Conservation (phyloP, 2,797 vertebrate species). For the Tapirus indicus region DNA sequence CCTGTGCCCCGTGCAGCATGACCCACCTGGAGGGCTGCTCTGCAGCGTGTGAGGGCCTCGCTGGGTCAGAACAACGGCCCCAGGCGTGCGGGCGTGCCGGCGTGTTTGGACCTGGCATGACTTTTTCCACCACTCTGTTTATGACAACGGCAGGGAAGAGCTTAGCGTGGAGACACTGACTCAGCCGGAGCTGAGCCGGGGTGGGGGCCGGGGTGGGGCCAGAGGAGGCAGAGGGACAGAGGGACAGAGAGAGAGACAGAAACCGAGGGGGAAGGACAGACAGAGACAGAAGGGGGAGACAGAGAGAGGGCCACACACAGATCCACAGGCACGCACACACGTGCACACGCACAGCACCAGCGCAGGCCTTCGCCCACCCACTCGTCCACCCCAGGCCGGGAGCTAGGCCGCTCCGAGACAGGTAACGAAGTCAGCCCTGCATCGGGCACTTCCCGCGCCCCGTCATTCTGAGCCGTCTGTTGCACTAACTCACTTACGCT, state of each 20-base stretch:
- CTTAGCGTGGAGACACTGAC: constrained; percentile 76
- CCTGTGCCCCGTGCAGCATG: background rate
- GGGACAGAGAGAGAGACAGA: background rate
- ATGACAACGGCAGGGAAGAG: constrained; percentile 62
- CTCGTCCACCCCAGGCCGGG: rapidly evolving
- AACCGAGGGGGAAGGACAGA: background rate
- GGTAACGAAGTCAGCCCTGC: rapidly evolving
- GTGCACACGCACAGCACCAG: rapidly evolving
- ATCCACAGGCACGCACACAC: rapidly evolving
- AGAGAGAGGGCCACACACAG: background rate
- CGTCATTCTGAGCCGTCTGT: rapidly evolving
- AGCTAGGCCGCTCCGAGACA: background rate
- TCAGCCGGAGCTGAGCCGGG: constrained; percentile 55
- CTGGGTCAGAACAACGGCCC: constrained; percentile 75
- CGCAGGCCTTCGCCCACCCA: rapidly evolving
- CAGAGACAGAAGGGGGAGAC: background rate
- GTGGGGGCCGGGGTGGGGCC: background rate
- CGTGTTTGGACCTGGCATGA: constrained; percentile 72
- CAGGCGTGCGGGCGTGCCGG: constrained; percentile 55
- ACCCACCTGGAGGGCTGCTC: background rate
- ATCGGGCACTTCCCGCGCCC: rapidly evolving
- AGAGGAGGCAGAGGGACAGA: background rate
- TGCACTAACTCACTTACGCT: rapidly evolving
- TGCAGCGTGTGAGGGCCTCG: background rate
- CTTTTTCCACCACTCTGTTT: constrained; percentile 69